A percentile compares a stretch with the other conserved stretches of the same genome.
phyloP scores from a whole-genome alignment of 1,140 invertebrate genomes.

The Trichonephila clavata region DNA sequence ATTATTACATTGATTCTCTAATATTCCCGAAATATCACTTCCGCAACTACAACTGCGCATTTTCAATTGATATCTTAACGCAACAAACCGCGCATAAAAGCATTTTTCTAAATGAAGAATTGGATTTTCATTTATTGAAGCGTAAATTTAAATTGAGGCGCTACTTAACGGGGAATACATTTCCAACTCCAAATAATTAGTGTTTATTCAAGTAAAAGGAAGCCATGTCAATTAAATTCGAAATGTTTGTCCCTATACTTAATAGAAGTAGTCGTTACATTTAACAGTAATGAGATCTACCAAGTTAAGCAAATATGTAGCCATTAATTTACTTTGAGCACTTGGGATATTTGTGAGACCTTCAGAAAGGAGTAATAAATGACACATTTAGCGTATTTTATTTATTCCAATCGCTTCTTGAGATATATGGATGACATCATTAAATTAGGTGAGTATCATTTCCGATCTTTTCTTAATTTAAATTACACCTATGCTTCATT shows the following conservation, averaged over 20 bases:
- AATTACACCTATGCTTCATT: background rate
- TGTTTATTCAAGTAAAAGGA: conserved; percentile 5
- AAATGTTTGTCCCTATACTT: conserved; percentile 4
- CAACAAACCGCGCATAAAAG: background rate
- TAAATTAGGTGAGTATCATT: background rate
- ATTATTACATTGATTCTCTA: background rate
- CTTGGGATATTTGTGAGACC: background rate
- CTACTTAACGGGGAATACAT: background rate
- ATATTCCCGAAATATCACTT: background rate
- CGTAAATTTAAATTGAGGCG: background rate
- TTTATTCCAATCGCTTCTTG: background rate
- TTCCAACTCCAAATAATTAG: conserved; percentile 1
- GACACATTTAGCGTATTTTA: background rate
- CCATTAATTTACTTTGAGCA: background rate
- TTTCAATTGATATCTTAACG: background rate
- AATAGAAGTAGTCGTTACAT: background rate
- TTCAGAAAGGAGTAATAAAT: background rate
- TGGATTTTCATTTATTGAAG: background rate
- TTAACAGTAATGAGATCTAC: background rate
- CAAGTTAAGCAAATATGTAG: background rate
- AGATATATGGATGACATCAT: background rate
- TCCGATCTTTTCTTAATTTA: background rate
- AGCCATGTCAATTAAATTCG: background rate
- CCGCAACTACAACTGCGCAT: background rate
- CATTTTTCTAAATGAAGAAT: background rate